Percentiles rank a stretch among this genome's conserved stretches.
Evolutionary conservation across 2,888 invertebrate genomes (phyloP).

Genomic region (Epirrhoe alternata): DNA sequence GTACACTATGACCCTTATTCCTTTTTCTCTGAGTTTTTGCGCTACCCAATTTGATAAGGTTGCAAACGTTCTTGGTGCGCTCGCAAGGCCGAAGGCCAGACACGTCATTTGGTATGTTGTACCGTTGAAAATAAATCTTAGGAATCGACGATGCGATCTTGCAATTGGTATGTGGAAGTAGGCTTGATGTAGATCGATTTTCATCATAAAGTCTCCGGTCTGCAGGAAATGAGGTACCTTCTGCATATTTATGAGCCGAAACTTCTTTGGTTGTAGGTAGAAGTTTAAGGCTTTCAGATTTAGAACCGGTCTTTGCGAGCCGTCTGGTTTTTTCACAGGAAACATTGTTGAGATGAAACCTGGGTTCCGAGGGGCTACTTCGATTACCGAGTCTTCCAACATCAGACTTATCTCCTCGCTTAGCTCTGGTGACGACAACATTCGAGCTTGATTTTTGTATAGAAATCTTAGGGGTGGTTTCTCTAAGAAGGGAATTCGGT

Average conservation of each 20-base stretch:
- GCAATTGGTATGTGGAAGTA: slow-evolving; percentile 5
- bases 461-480: background rate
- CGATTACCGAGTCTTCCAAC: slow-evolving; percentile 6
- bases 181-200: slow-evolving; percentile 1
- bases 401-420: slow-evolving; percentile 4
- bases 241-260: slow-evolving; percentile 4
- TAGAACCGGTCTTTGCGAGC: slow-evolving; percentile 3
- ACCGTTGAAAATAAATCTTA: slow-evolving; percentile 5
- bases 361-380: background rate
- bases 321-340: slow-evolving; percentile 6
- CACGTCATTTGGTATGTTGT: slow-evolving; percentile 2
- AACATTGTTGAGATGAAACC: slow-evolving; percentile 6
- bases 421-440: background rate
- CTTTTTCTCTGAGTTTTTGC: background rate
- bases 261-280: slow-evolving; percentile 1
- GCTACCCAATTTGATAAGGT: slow-evolving; percentile 11
- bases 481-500: slow-evolving; percentile 3
- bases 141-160: slow-evolving; percentile 5
- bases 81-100: slow-evolving; percentile 1
- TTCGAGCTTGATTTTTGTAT: background rate
- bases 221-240: background rate
- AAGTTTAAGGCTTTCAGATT: slow-evolving; percentile 3
- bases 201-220: too few relatives aligned
- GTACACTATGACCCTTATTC: slow-evolving; percentile 4
- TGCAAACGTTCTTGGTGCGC: slow-evolving; percentile 6